Percentiles rank a stretch among this genome's conserved stretches.
Conservation (phyloP, 1,140 invertebrate genomes). For the Trachymyrmex septentrionalis region DNA sequence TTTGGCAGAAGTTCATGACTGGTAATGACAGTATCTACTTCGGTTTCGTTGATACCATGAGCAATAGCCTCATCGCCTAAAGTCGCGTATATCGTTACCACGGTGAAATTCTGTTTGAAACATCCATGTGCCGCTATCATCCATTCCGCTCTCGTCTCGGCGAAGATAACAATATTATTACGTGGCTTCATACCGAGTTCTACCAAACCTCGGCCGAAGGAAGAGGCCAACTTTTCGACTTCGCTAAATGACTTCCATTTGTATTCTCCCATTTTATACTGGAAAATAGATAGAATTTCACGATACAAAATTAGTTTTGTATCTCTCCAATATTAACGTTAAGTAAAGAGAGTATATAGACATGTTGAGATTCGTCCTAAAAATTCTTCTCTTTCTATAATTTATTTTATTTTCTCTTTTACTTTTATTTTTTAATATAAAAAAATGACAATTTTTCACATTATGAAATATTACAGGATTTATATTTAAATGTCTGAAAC, state of each 20-base stretch:
- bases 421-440: neutral
- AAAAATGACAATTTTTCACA: neutral
- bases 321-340: neutral
- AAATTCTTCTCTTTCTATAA: neutral
- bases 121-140: constrained; percentile 97
- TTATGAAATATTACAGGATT: neutral
- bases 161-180: constrained; percentile 96
- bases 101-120: constrained; percentile 95
- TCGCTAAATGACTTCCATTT: constrained; percentile 95
- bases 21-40: constrained; percentile 96
- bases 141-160: constrained; percentile 99
- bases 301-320: neutral
- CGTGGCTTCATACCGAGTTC: constrained; percentile 89
- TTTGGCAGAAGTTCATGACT: constrained; percentile 96
- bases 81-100: constrained; percentile 99
- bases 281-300: constrained; percentile 74
- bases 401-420: neutral
- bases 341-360: neutral
- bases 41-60: constrained; percentile 98
- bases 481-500: neutral
- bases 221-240: constrained; percentile 91
- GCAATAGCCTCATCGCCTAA: constrained; percentile 98
- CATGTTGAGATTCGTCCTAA: neutral
- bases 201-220: constrained; percentile 93
- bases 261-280: constrained; percentile 97